These are phyloP conservation scores for Craseonycteris thonglongyai DNA, from an alignment of 2,113 vertebrate genomes.

Conservation along the genomic window DNA sequence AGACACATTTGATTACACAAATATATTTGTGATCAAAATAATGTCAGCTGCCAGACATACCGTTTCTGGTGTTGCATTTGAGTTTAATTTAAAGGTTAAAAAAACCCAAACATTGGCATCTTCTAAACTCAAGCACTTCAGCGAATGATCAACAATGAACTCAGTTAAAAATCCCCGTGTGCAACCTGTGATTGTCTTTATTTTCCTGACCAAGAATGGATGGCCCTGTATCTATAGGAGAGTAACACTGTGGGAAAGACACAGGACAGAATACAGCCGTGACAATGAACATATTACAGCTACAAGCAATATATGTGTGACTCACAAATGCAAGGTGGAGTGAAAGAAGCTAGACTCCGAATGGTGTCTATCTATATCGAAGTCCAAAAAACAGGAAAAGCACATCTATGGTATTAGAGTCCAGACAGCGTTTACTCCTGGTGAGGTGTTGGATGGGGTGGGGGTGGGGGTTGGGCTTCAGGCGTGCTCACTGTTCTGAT, in stretches of 20 bases:
- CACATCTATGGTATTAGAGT: background rate
- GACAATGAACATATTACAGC: background rate
- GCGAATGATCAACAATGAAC: background rate
- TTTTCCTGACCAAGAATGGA: background rate
- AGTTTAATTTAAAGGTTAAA: constrained; percentile 43
- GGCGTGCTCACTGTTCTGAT: background rate
- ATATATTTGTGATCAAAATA: constrained; percentile 51
- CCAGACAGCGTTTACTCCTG: background rate
- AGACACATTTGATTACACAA: constrained; percentile 48
- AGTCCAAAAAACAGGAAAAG: background rate
- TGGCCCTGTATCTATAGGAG: background rate
- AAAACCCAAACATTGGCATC: constrained; percentile 14
- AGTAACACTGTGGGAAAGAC: background rate
- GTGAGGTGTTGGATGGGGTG: background rate
- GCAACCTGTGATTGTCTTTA: background rate
- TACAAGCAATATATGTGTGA: background rate
- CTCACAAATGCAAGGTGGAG: background rate
- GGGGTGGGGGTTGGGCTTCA: background rate
- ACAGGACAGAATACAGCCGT: background rate
- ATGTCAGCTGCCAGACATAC: constrained; percentile 28
- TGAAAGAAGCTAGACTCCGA: background rate
- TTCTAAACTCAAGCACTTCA: background rate
- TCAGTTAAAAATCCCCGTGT: background rate
- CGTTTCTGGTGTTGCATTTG: constrained; percentile 31
- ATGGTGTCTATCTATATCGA: background rate